Conservation (phyloP, 2,113 vertebrate genomes). For the Polypterus senegalus region DNA sequence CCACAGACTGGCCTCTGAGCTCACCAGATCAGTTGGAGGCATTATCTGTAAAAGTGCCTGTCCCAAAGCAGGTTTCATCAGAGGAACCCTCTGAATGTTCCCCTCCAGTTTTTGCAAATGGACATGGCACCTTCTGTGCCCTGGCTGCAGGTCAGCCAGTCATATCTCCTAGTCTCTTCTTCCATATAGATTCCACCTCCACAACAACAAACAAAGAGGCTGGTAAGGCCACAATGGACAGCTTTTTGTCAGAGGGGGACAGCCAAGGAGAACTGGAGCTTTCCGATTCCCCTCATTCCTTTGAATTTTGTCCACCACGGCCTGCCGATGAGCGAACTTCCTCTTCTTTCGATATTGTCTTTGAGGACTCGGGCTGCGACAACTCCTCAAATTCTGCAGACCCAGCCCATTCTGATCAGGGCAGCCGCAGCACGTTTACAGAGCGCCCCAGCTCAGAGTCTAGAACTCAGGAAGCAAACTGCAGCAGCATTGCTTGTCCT, state of each 20-base stretch:
- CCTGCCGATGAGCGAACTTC: conserved; percentile 70
- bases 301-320: conserved; percentile 56
- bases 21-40: conserved; percentile 76
- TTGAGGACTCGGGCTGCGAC: conserved; percentile 87
- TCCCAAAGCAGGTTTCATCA: conserved; percentile 48
- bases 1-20: conserved; percentile 84
- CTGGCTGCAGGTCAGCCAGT: conserved; percentile 41
- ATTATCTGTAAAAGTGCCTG: conserved; percentile 75
- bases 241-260: conserved; percentile 58
- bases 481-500: not conserved
- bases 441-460: conserved; percentile 26
- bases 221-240: conserved; percentile 44
- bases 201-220: conserved; percentile 17
- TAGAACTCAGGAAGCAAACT: conserved; percentile 16
- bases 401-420: not conserved
- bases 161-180: conserved; percentile 43
- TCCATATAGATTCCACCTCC: conserved; percentile 42
- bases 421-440: conserved; percentile 12
- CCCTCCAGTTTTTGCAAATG: conserved; percentile 26
- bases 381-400: conserved; percentile 38
- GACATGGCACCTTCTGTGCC: conserved; percentile 25
- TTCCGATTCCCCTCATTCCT: conserved; percentile 46
- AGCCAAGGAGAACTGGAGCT: conserved; percentile 52
- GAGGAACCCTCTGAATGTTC: conserved; percentile 46
- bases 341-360: conserved; percentile 83